Conservation (phyloP, 2,113 vertebrate genomes). For the Aspidoscelis tigris region DNA sequence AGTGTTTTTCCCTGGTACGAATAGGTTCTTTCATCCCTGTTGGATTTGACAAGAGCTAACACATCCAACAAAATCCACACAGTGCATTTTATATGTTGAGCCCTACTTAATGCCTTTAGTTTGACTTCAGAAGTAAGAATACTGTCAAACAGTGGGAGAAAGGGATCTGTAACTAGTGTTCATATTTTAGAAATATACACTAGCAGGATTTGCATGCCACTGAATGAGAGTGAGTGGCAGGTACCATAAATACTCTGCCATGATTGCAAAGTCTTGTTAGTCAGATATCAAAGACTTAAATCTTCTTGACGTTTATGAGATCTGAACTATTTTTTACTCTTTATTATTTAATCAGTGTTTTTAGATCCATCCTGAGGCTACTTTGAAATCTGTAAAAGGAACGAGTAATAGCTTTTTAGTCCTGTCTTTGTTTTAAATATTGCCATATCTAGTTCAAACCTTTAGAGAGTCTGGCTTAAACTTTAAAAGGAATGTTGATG, state of each 20-base stretch:
- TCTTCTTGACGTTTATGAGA: not conserved
- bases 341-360: not conserved
- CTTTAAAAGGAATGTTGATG: not conserved
- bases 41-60: not conserved
- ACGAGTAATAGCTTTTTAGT: not conserved
- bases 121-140: not conserved
- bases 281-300: not conserved
- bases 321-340: not conserved
- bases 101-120: not conserved
- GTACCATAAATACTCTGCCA: not conserved
- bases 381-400: not conserved
- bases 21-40: conserved; percentile 24
- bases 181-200: not conserved
- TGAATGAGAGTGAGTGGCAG: not conserved
- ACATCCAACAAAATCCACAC: not conserved
- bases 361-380: not conserved
- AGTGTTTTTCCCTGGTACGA: not conserved
- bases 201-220: not conserved
- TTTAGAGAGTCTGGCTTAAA: not conserved
- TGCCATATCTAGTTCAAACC: too few relatives aligned
- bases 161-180: not conserved
- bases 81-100: not conserved
- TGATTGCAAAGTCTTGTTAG: not conserved
- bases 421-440: not conserved
- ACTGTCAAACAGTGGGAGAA: not conserved